Evolutionary conservation across 2,888 invertebrate genomes (phyloP).

Genomic region (Lasiommata megera): DNA sequence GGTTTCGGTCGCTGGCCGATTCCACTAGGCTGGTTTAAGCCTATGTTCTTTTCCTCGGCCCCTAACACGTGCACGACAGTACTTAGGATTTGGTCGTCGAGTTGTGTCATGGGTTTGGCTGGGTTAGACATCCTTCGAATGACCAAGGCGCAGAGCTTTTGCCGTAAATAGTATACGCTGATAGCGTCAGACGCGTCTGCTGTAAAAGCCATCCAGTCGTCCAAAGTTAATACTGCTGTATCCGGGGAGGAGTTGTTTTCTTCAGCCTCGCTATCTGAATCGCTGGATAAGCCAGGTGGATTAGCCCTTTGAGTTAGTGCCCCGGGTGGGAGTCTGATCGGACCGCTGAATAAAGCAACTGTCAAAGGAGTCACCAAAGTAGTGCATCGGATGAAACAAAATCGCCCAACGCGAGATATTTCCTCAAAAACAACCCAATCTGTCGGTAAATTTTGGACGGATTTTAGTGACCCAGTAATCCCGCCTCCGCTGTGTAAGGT

Average conservation of each 20-base stretch:
- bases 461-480: conserved; percentile 51
- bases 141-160: conserved; percentile 87
- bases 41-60: conserved; percentile 86
- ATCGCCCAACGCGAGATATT: conserved; percentile 85
- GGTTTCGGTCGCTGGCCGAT: conserved; percentile 89
- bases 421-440: conserved; percentile 95
- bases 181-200: conserved; percentile 85
- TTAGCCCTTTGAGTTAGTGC: conserved; percentile 70
- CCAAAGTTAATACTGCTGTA: conserved; percentile 80
- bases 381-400: conserved; percentile 88
- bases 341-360: conserved; percentile 89
- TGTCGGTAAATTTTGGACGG: conserved; percentile 80
- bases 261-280: conserved; percentile 72
- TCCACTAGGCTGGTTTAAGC: conserved; percentile 86
- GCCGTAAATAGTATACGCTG: conserved; percentile 84
- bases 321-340: conserved; percentile 80
- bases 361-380: conserved; percentile 91
- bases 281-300: conserved; percentile 69
- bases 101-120: conserved; percentile 74
- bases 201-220: conserved; percentile 88
- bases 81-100: conserved; percentile 86
- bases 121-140: conserved; percentile 83
- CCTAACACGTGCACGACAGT: conserved; percentile 85
- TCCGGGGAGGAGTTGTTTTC: conserved; percentile 60
- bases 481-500: conserved; percentile 83